A percentile compares a stretch with the other conserved stretches of the same genome.
phyloP scores from a whole-genome alignment of 2,113 vertebrate genomes.

The Tragelaphus imberbis region DNA sequence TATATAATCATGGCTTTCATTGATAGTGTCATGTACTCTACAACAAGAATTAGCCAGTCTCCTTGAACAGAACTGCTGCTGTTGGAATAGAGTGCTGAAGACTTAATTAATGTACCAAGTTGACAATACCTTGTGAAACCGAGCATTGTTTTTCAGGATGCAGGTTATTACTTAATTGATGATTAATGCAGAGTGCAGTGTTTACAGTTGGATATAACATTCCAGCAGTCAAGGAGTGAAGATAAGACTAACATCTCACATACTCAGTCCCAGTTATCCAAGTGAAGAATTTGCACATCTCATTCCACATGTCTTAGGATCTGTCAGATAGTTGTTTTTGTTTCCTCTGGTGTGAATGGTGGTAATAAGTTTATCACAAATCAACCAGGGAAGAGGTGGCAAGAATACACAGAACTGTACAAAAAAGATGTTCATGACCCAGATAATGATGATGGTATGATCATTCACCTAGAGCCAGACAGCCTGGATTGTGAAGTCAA shows the following conservation, averaged over 20 bases:
- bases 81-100: background rate
- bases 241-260: background rate
- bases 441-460: background rate
- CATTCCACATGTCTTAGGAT: background rate
- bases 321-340: background rate
- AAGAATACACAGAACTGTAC: background rate
- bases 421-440: background rate
- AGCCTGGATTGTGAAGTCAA: too few relatives aligned
- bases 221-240: background rate
- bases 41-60: background rate
- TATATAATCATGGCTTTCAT: background rate
- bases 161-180: background rate
- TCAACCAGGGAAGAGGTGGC: too few relatives aligned
- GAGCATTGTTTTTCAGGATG: background rate
- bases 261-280: background rate
- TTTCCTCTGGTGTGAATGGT: background rate
- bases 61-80: background rate
- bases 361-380: background rate
- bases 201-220: background rate
- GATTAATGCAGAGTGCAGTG: background rate
- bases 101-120: background rate
- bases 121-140: background rate
- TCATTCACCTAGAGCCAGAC: background rate
- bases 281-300: background rate
- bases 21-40: background rate